Percentiles rank a stretch among this genome's conserved stretches.
Conservation (phyloP, 2,113 vertebrate species). For the Pseudopipra pipra region DNA sequence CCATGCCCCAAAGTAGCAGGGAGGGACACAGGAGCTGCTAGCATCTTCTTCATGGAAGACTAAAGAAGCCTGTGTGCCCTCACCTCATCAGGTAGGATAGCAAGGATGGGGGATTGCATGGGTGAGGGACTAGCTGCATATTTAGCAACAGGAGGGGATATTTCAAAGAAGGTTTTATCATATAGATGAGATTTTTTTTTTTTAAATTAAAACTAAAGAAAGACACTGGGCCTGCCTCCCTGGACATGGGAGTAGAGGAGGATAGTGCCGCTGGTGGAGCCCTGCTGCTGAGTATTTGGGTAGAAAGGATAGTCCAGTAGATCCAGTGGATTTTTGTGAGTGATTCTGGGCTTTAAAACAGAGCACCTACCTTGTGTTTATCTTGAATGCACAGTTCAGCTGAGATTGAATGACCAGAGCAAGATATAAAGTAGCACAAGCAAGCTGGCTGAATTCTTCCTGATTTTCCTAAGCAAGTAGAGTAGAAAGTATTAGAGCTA, state of each 20-base stretch:
- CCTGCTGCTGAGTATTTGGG: neutral
- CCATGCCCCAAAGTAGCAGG: neutral
- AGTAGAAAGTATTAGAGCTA: conserved; percentile 43
- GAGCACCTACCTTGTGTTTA: neutral
- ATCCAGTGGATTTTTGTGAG: neutral
- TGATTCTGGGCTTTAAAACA: neutral
- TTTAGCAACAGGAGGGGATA: neutral
- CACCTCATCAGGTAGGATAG: neutral
- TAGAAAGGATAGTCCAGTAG: neutral
- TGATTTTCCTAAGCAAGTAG: conserved; percentile 39
- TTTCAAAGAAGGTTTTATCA: neutral
- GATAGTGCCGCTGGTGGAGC: neutral
- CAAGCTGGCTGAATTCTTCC: neutral
- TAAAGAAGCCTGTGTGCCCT: neutral
- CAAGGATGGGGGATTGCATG: rapidly evolving
- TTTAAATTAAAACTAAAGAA: neutral
- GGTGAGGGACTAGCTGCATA: neutral
- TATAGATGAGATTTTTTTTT: neutral
- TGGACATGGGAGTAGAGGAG: neutral
- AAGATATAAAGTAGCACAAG: neutral
- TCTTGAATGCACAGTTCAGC: neutral
- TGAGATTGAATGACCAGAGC: neutral
- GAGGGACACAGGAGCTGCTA: neutral
- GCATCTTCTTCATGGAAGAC: neutral
- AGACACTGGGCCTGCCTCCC: neutral